Evolutionary conservation across 2,888 invertebrate species (phyloP).

Genomic region (Halictus ligatus): DNA sequence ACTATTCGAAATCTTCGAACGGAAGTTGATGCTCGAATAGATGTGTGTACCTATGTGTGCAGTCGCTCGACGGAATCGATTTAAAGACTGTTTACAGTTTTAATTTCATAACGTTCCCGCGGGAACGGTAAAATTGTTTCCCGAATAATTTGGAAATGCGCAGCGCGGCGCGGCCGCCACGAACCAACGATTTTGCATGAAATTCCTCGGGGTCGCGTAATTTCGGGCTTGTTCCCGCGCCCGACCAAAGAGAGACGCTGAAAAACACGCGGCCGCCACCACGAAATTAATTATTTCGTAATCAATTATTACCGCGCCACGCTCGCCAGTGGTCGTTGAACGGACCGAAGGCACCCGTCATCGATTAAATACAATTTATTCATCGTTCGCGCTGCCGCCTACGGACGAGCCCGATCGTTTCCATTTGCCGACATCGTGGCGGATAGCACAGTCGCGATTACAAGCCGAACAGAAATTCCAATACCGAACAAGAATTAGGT

Average conservation of each 20-base stretch:
- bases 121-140: neutral
- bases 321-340: neutral
- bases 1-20: no score
- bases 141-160: neutral
- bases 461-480: no score
- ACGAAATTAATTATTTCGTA: conserved; percentile 37
- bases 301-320: conserved; percentile 37
- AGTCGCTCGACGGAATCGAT: neutral
- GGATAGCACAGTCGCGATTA: neutral
- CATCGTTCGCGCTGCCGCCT: neutral
- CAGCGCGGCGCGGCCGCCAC: neutral
- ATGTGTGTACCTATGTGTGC: neutral
- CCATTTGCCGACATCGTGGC: neutral
- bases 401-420: neutral
- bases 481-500: no score
- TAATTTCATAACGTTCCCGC: neutral
- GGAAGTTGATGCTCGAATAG: neutral
- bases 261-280: conserved; percentile 16
- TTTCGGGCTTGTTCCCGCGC: neutral
- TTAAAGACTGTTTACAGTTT: conserved; percentile 1
- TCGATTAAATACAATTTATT: conserved; percentile 32
- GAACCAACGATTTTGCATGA: neutral
- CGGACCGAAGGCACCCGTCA: neutral
- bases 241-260: neutral
- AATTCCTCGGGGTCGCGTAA: neutral